phyloP scores from a whole-genome alignment of 2,797 vertebrate species.

The Pristis pectinata region DNA sequence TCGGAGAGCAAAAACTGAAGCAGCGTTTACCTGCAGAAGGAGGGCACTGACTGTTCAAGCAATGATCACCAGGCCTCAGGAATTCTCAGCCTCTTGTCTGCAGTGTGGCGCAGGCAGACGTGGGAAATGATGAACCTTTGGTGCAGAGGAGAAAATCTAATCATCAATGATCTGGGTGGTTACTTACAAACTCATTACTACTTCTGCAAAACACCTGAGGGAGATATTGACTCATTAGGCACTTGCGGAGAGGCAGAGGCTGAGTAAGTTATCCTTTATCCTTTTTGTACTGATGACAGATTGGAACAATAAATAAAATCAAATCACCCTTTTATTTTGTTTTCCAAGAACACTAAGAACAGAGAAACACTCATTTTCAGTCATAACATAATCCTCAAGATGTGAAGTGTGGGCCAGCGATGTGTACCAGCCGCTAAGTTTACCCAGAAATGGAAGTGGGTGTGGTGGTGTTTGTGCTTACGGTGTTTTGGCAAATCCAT shows the following conservation, averaged over 20 bases:
- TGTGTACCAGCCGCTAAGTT: neutral
- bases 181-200: no score
- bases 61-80: neutral
- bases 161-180: no score
- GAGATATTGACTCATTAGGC: neutral
- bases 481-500: neutral
- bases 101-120: no score
- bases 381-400: neutral
- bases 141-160: no score
- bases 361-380: neutral
- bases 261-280: neutral
- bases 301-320: neutral
- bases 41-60: neutral
- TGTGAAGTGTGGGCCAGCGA: neutral
- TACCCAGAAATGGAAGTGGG: neutral
- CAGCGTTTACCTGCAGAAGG: neutral
- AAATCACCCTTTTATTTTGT: neutral
- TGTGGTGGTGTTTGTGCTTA: neutral
- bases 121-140: no score
- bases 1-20: neutral
- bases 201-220: neutral
- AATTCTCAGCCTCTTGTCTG: no score
- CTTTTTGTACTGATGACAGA: slow-evolving; percentile 9
- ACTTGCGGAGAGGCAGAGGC: neutral
- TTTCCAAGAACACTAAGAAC: neutral